phyloP scores from a whole-genome alignment of 2,797 vertebrate genomes.

The Trematomus bernacchii region DNA sequence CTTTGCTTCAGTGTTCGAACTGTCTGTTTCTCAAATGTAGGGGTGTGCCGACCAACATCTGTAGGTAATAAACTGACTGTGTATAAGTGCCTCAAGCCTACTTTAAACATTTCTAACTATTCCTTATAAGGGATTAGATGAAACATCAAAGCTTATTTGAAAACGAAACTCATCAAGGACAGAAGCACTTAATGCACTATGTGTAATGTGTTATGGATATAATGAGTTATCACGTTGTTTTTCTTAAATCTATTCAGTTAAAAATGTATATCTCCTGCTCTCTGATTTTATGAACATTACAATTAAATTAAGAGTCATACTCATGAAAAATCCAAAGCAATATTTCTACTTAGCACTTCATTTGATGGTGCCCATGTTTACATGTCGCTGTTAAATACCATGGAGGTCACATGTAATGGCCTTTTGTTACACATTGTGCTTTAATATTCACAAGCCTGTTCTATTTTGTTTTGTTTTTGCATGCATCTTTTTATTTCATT shows the following conservation, averaged over 20 bases:
- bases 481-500: constrained; percentile 77
- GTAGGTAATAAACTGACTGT: too few relatives aligned
- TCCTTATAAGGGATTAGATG: constrained; percentile 3
- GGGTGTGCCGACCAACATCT: too few relatives aligned
- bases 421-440: constrained; percentile 80
- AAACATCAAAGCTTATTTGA: constrained; percentile 19
- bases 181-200: constrained; percentile 38
- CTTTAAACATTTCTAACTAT: too few relatives aligned
- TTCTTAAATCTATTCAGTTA: constrained; percentile 20
- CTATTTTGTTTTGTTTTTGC: constrained; percentile 69
- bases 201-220: constrained; percentile 26
- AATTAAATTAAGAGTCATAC: constrained; percentile 32
- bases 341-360: constrained; percentile 57
- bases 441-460: constrained; percentile 78
- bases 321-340: constrained; percentile 73
- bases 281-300: constrained; percentile 12
- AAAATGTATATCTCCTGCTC: constrained; percentile 16
- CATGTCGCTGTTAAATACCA: constrained; percentile 79
- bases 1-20: too few relatives aligned
- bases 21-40: too few relatives aligned
- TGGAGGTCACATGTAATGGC: constrained; percentile 82
- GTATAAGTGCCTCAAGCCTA: too few relatives aligned
- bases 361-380: constrained; percentile 69
- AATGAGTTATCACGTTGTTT: constrained; percentile 18
- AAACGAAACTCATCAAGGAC: constrained; percentile 21